phyloP scores from a whole-genome alignment of 2,888 invertebrate genomes.

The Erebia epiphron region DNA sequence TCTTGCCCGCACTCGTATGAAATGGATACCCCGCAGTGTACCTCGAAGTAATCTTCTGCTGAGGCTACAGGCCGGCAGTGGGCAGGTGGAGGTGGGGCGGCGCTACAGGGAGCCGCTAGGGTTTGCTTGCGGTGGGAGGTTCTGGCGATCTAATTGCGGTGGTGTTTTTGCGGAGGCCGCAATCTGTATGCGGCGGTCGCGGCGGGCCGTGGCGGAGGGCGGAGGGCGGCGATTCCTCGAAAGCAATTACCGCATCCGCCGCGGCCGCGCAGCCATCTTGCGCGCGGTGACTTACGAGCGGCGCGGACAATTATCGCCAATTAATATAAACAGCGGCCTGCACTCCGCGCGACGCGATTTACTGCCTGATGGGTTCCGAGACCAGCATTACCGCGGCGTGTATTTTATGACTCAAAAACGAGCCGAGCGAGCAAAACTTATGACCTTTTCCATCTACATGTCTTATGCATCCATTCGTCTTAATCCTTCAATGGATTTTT shows the following conservation, averaged over 20 bases:
- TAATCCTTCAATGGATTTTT: background rate
- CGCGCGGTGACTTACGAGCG: constrained; percentile 53
- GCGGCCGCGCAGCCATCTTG: constrained; percentile 79
- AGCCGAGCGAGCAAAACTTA: background rate
- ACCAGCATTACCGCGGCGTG: background rate
- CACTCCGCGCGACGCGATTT: constrained; percentile 21
- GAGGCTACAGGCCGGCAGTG: too few relatives aligned
- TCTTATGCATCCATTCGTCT: background rate
- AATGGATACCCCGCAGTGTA: background rate
- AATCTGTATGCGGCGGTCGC: constrained; percentile 60
- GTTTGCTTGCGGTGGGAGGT: constrained; percentile 2
- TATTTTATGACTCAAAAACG: background rate
- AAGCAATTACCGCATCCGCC: constrained; percentile 76
- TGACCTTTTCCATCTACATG: background rate
- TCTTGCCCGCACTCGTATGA: background rate
- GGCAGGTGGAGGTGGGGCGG: background rate
- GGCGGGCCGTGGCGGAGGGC: constrained; percentile 42
- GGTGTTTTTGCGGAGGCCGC: constrained; percentile 44
- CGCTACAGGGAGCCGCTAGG: background rate
- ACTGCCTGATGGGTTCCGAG: constrained; percentile 1
- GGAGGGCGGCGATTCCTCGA: constrained; percentile 64
- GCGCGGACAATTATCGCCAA: constrained; percentile 61
- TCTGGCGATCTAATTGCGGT: constrained; percentile 40
- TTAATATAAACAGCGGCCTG: constrained; percentile 55
- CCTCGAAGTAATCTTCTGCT: background rate